Evolutionary conservation across 2,797 vertebrate genomes (phyloP).

Genomic region (Phataginus tetradactyla): DNA sequence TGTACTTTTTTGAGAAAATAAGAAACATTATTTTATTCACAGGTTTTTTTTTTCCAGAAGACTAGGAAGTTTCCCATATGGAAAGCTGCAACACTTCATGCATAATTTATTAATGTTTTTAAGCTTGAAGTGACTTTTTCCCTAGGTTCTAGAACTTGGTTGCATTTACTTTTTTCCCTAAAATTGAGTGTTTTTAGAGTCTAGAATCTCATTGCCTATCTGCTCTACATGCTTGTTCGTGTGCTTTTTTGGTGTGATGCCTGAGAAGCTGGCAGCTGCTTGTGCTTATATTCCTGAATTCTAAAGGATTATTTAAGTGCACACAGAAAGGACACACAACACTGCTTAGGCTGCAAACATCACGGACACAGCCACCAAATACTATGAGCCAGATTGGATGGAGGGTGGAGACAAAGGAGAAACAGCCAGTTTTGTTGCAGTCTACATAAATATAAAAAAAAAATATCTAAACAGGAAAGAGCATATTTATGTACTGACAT

Average conservation of each 20-base stretch:
- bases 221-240: slow-evolving; percentile 41
- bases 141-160: background rate
- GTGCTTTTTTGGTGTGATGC: slow-evolving; percentile 42
- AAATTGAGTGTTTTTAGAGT: slow-evolving; percentile 52
- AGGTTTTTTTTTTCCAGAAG: slow-evolving; percentile 47
- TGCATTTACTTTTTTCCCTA: background rate
- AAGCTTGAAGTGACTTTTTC: slow-evolving; percentile 21
- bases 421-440: slow-evolving; percentile 91
- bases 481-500: slow-evolving; percentile 82
- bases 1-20: background rate
- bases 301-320: slow-evolving; percentile 69
- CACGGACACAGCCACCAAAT: slow-evolving; percentile 80
- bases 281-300: slow-evolving; percentile 70
- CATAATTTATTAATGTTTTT: slow-evolving; percentile 49
- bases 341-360: slow-evolving; percentile 73
- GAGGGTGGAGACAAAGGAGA: slow-evolving; percentile 84
- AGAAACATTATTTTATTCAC: slow-evolving; percentile 50
- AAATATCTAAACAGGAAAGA: slow-evolving; percentile 81
- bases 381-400: slow-evolving; percentile 75
- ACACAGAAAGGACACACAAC: slow-evolving; percentile 80
- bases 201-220: background rate
- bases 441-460: slow-evolving; percentile 83
- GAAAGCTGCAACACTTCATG: slow-evolving; percentile 58
- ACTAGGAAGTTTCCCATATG: slow-evolving; percentile 47
- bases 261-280: slow-evolving; percentile 58